Conservation (phyloP, 2,888 invertebrate genomes). For the Nephrotoma flavescens region DNA sequence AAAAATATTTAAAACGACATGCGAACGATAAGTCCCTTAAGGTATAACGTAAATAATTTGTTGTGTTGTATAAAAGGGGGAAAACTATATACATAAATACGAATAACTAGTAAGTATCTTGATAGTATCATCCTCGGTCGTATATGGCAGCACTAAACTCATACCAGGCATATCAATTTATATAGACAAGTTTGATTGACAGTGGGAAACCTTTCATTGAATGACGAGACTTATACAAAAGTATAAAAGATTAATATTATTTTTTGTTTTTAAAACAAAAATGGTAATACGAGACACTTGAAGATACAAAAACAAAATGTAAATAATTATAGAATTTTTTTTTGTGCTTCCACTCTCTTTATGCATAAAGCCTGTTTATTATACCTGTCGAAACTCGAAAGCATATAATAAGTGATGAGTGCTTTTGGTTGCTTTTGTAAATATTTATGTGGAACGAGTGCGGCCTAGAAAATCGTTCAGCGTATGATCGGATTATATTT, state of each 20-base stretch:
- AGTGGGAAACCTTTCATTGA: not conserved
- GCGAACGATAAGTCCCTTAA: not conserved
- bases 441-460: not conserved
- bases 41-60: not conserved
- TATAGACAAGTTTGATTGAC: not conserved
- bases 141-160: not conserved
- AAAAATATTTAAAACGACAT: not conserved
- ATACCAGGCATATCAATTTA: not conserved
- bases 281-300: not conserved
- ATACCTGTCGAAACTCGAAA: not conserved
- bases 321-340: not conserved
- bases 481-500: not conserved
- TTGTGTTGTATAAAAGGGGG: not conserved
- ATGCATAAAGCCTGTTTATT: not conserved
- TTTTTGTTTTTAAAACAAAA: not conserved
- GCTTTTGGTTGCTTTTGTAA: not conserved
- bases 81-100: no score
- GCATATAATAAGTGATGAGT: not conserved
- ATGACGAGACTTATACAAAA: not conserved
- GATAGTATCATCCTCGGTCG: not conserved
- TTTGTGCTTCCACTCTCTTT: not conserved
- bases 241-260: not conserved
- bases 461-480: not conserved
- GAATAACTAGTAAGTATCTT: not conserved
- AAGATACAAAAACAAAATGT: not conserved